Base-by-base conservation (phyloP, 1,140 invertebrate species). In the Saccostrea cuccullata region DNA sequence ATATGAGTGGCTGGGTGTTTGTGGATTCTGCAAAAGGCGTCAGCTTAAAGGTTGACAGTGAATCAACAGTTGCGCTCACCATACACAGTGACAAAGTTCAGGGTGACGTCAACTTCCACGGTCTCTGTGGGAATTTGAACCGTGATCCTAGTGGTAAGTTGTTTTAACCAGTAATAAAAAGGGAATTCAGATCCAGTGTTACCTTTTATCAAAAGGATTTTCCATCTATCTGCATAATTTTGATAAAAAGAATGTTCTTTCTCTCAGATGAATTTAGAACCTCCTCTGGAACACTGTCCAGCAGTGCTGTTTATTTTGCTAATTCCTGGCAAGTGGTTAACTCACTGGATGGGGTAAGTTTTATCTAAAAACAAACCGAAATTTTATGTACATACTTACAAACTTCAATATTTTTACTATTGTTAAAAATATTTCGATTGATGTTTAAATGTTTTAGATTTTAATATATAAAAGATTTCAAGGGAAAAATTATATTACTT, bases 41-140 rank as follows among this genome's bases (percentile, higher is more conserved):
- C 1, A 86, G 85, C 5, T 6, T 89, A 55, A 89, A 89, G 17
- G 77, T 86, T 15, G 88, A 89, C 58, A 64, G 58, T 55, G n/a
- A 82, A 17, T 86, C 85, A 17, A 84, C 88, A n/a, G 47, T 83
- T 1, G 86, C 86, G 17, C 17, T 89, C 1, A 89, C 88, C 2
- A n/a, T 89, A 12, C 58, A 86, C 30, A 77, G 83, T 20, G 58
- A 30, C 15, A 56, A 56, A 67, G 40, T 64, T 11, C 36, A 36
- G 23, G 40, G 73, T 1, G 55, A 67, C 60, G 47, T 64, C 58
- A 36, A 83, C 8, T 47, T 67, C n/a, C 64, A 82, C 2, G 88
- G 88, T 60, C 40, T 89, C 1, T 89, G 88, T 86, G 88, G 88
- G 40, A 83, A 89, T 55, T 83, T 89, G 36, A 85, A 89, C 30